Evolutionary conservation across 2,797 vertebrate species (phyloP).

Genomic region (Xenopus petersii): DNA sequence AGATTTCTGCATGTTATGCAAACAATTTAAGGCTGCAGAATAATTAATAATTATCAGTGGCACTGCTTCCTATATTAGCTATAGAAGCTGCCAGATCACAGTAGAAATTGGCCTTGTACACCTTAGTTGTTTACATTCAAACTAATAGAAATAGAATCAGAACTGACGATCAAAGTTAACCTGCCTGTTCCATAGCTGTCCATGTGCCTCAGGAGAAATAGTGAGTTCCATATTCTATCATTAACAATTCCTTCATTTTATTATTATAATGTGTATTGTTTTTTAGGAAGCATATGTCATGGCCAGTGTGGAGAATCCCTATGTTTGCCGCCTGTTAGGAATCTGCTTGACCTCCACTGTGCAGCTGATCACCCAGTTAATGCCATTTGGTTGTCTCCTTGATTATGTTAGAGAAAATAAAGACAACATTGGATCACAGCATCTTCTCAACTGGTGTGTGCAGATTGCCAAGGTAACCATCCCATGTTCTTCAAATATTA

Average conservation of each 20-base stretch:
- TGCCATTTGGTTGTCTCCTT: slow-evolving; percentile 88
- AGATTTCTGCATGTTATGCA: slow-evolving; percentile 37
- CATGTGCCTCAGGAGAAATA: no score
- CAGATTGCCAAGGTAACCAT: slow-evolving; percentile 90
- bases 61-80: slow-evolving; percentile 10
- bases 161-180: no score
- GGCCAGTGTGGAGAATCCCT: slow-evolving; percentile 90
- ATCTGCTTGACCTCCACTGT: slow-evolving; percentile 90
- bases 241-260: no score
- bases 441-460: slow-evolving; percentile 95
- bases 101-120: neutral
- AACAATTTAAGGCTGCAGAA: slow-evolving; percentile 31
- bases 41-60: slow-evolving; percentile 18
- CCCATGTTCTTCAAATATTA: no score
- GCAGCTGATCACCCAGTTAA: slow-evolving; percentile 90
- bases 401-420: slow-evolving; percentile 85
- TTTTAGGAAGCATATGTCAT: slow-evolving; percentile 90
- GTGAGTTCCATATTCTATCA: no score
- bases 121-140: no score
- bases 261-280: no score
- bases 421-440: slow-evolving; percentile 81
- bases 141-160: no score
- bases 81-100: slow-evolving; percentile 1
- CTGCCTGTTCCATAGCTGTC: no score
- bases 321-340: slow-evolving; percentile 87